Base-by-base conservation (phyloP, 1,140 invertebrate species). In the Lerema accius region DNA sequence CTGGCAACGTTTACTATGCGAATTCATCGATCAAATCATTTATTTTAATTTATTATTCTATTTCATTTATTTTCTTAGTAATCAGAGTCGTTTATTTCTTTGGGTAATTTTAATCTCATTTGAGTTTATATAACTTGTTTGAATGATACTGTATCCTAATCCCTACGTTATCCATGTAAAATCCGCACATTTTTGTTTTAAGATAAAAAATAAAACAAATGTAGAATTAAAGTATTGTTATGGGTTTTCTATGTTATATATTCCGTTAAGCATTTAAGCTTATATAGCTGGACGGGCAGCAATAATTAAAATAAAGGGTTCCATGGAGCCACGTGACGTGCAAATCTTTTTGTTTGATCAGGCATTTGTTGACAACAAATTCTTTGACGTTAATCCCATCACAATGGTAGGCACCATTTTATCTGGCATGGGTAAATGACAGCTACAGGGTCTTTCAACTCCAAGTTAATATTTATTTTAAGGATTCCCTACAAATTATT, bases 321-420 rank as follows among this genome's bases (percentile, higher is more conserved):
- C 71, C 69, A 69, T 70, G 42, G 69, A 73, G 71, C 60, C 67
- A 66, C 69, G 59, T 78, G 76, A 77, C 65, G 78, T 63, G 68
- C 72, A 80, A 81, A 78, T 86, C 79, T 86, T 86, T 84, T 85
- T 89, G 81, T 88, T 88, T 89, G 79, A 83, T 81, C 85, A 84
- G 77, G 83, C 84, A 79, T 84, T 80, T 85, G 83, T 86, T 80
- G 84, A 86, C 85, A 86, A 88, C 80, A 82, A 86, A 83, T 88
- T 88, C 80, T 83, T 87, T 87, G 87, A 90, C 86, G 83, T 77
- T 89, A 90, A 90, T 90, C 87, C 83, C 68, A 68, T 81, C 73
- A 90, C 87, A 90, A 90, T 90, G 73, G 84, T 63, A n/a, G n/a
- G n/a, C n/a, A 72, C 71, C 68, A 77, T 80, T 86, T 82, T 80